These are phyloP conservation scores for Netelia inedita DNA, from an alignment of 2,888 invertebrate genomes.

Conservation along the genomic window DNA sequence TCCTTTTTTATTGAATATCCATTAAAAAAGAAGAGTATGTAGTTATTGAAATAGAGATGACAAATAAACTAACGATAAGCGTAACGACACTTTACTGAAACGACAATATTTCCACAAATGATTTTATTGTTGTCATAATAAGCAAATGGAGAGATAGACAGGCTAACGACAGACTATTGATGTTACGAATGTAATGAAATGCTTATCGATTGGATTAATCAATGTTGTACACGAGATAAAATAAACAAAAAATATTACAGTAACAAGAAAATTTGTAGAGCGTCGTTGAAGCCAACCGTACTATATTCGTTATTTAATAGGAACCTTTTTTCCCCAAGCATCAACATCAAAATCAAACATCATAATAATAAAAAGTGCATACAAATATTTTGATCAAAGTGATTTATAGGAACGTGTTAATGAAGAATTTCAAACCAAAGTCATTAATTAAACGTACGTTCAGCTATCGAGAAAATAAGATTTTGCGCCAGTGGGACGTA, in stretches of 20 bases:
- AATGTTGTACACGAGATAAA: too few species aligned
- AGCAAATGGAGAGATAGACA: too few species aligned
- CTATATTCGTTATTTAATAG: too few species aligned
- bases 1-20: neutral
- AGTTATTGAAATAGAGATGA: neutral
- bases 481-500: neutral
- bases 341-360: neutral
- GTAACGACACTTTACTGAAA: too few species aligned
- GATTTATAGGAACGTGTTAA: conserved; percentile 23
- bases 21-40: neutral
- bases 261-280: too few species aligned
- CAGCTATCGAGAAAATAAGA: neutral
- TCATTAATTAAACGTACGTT: neutral
- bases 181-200: too few species aligned
- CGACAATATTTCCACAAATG: too few species aligned
- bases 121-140: too few species aligned
- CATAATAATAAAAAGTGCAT: neutral
- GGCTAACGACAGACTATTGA: too few species aligned
- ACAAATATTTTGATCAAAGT: conserved; percentile 1
- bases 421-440: neutral
- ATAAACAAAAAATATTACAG: too few species aligned
- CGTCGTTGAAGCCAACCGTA: too few species aligned
- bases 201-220: too few species aligned
- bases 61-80: neutral
- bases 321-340: neutral